Evolutionary conservation across 2,888 invertebrate genomes (phyloP).

Genomic region (Allolobophora icterica): DNA sequence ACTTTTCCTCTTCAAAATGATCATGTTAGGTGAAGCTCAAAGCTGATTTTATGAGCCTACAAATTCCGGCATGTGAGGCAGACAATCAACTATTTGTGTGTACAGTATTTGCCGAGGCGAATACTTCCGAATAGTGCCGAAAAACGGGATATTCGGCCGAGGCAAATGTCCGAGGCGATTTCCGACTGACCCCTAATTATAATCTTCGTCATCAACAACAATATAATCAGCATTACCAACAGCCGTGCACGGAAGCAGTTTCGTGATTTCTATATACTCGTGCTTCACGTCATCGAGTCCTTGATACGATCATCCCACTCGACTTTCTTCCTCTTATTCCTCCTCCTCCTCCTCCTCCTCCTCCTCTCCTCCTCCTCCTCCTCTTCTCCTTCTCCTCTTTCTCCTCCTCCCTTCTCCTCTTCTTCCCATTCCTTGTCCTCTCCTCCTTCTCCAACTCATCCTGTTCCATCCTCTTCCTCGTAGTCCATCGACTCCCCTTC

Average conservation of each 20-base stretch:
- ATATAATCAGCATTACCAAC: neutral
- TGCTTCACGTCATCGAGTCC: neutral
- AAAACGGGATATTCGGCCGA: too few species aligned
- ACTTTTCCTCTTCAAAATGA: too few species aligned
- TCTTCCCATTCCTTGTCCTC: neutral
- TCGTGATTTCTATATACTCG: neutral
- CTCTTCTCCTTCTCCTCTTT: neutral
- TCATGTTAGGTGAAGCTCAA: too few species aligned
- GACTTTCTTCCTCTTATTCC: neutral
- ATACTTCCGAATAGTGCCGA: too few species aligned
- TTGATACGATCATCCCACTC: neutral
- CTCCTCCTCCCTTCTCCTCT: neutral
- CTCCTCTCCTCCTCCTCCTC: neutral
- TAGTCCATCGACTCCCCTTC: neutral
- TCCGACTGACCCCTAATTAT: too few species aligned
- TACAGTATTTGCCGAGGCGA: too few species aligned
- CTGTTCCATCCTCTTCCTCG: neutral
- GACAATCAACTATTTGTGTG: too few species aligned
- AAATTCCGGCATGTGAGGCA: too few species aligned
- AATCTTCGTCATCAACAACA: neutral
- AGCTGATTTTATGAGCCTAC: too few species aligned
- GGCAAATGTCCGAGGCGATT: too few species aligned
- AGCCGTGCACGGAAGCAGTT: neutral
- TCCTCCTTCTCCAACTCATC: neutral
- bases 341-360: too few species aligned